Percentiles rank a stretch among this genome's conserved stretches.
Conservation (phyloP, 2,888 invertebrate genomes). For the Ptychoptera albimana region DNA sequence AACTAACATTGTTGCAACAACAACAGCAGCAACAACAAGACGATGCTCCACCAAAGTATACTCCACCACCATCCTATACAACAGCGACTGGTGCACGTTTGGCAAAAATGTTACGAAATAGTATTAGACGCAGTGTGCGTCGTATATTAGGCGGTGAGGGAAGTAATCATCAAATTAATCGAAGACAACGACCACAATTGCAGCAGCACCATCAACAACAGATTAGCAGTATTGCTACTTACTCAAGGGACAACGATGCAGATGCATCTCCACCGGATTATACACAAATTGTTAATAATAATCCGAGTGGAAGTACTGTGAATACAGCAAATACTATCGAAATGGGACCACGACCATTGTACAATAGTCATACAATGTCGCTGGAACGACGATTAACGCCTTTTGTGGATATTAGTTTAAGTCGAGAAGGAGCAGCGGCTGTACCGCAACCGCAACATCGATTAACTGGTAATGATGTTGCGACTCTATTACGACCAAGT, state of each 20-base stretch:
- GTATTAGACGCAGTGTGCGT: conserved; percentile 62
- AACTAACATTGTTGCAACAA: too few relatives aligned
- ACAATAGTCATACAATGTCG: conserved; percentile 16
- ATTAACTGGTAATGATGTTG: conserved; percentile 26
- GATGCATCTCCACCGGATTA: conserved; percentile 2
- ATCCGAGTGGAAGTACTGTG: background rate
- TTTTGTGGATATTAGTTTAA: too few relatives aligned
- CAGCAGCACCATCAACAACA: conserved; percentile 17
- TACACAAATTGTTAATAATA: background rate
- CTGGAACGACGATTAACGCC: conserved; percentile 10
- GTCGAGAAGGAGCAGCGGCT: background rate
- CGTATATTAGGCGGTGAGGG: conserved; percentile 24
- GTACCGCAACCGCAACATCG: conserved; percentile 1
- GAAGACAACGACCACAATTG: conserved; percentile 10
- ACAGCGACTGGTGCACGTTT: conserved; percentile 79
- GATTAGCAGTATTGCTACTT: conserved; percentile 17
- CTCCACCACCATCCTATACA: conserved; percentile 83
- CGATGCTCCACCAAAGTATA: conserved; percentile 85
- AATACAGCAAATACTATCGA: conserved; percentile 6
- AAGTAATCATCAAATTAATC: conserved; percentile 9
- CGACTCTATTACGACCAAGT: conserved; percentile 22
- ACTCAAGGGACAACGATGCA: background rate
- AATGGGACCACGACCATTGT: conserved; percentile 15
- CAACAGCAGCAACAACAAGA: conserved; percentile 20
- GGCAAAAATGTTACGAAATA: conserved; percentile 57